These are phyloP conservation scores for Hydrotaea diabolus DNA, from an alignment of 2,888 invertebrate genomes.

Conservation along the genomic window DNA sequence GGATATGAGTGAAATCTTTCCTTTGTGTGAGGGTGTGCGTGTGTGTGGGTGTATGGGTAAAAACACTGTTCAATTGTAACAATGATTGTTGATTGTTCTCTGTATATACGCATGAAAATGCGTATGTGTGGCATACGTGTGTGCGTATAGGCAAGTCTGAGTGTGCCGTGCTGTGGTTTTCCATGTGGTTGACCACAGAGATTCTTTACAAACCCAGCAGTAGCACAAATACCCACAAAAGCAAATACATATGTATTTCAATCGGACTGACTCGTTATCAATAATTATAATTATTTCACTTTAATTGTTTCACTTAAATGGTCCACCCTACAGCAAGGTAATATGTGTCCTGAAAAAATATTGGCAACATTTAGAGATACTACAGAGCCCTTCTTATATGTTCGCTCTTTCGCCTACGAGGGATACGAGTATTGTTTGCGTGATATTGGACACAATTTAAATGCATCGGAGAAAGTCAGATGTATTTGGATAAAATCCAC, in stretches of 20 bases:
- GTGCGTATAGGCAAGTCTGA: too few species aligned
- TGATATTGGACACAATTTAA: too few species aligned
- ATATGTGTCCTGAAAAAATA: too few species aligned
- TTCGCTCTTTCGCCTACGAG: too few species aligned
- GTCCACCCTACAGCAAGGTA: too few species aligned
- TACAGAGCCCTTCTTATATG: too few species aligned
- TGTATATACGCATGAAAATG: not conserved
- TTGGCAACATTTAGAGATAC: too few species aligned
- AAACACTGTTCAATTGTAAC: conserved; percentile 22
- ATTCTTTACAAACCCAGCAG: conserved; percentile 15
- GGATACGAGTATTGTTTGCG: too few species aligned
- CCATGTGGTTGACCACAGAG: conserved; percentile 28
- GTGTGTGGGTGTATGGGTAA: not conserved
- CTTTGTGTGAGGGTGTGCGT: not conserved
- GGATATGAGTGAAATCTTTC: not conserved
- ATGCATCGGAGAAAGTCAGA: too few species aligned
- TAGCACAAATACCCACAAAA: not conserved
- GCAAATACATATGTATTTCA: conserved; percentile 1
- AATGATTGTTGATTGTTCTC: not conserved
- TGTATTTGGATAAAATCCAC: too few species aligned
- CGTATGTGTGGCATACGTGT: too few species aligned
- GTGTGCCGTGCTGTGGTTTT: conserved; percentile 34
- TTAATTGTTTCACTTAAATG: not conserved
- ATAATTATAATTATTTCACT: conserved; percentile 22
- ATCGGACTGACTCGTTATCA: not conserved